Evolutionary conservation across 2,797 vertebrate species (phyloP).

Genomic region (Syndactyla subalaris): DNA sequence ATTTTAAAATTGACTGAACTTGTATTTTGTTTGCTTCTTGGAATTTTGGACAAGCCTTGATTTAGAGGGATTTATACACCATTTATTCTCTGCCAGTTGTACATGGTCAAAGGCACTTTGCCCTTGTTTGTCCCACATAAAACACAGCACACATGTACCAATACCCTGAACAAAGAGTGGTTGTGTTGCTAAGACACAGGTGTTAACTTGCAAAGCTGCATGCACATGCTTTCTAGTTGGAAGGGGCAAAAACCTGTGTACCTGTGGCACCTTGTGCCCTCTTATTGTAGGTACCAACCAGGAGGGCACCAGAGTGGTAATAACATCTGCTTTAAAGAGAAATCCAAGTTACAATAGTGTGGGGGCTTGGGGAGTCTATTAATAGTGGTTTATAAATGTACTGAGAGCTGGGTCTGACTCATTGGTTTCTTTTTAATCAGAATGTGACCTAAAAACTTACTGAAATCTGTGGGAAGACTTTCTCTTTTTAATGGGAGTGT

Average conservation of each 20-base stretch:
- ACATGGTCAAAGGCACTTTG: constrained; percentile 4
- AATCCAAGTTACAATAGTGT: not conserved
- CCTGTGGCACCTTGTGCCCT: not conserved
- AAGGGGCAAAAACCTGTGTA: not conserved
- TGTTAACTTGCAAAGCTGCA: not conserved
- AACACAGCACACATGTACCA: not conserved
- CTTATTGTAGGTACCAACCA: constrained; percentile 16
- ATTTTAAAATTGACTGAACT: not conserved
- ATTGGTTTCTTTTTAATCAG: not conserved
- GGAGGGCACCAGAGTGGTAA: constrained; percentile 4
- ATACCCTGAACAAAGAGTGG: not conserved
- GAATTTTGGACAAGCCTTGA: not conserved
- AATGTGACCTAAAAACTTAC: not conserved
- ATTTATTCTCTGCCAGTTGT: not conserved
- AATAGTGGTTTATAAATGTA: not conserved
- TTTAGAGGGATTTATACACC: not conserved
- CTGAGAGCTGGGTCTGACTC: not conserved
- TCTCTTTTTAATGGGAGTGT: not conserved
- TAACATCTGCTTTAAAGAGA: constrained; percentile 1
- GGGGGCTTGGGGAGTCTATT: not conserved
- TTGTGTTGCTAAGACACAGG: not conserved
- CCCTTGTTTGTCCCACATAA: not conserved
- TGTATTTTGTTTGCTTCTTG: not conserved
- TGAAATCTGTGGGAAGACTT: not conserved
- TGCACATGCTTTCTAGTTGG: not conserved